A percentile compares a stretch with the other conserved stretches of the same genome.
phyloP scores from a whole-genome alignment of 1,140 invertebrate genomes.

The Agrypnia vestita region DNA sequence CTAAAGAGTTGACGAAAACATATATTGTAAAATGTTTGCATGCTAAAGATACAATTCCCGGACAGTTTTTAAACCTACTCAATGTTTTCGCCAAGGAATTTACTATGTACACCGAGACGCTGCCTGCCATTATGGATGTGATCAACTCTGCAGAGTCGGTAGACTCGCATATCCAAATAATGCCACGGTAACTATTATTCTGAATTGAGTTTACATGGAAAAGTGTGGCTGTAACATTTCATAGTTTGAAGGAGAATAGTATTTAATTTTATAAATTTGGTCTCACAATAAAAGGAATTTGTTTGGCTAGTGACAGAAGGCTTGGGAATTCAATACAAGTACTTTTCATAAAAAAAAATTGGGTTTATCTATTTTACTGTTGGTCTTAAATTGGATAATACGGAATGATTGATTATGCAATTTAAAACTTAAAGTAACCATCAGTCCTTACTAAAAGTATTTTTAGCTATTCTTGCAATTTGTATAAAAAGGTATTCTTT shows the following conservation, averaged over 20 bases:
- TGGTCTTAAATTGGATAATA: too few species aligned
- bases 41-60: constrained; percentile 38
- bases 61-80: constrained; percentile 44
- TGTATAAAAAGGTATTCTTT: too few species aligned
- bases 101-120: constrained; percentile 53
- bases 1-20: constrained; percentile 11
- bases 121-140: constrained; percentile 31
- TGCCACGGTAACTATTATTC: constrained; percentile 40
- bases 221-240: not conserved
- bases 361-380: too few species aligned
- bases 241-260: too few species aligned
- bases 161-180: constrained; percentile 2
- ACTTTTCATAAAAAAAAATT: too few species aligned
- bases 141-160: constrained; percentile 30
- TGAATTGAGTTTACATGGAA: not conserved
- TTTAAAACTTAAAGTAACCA: too few species aligned
- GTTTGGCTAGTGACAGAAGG: not conserved
- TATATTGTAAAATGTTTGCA: constrained; percentile 55
- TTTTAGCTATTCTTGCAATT: too few species aligned
- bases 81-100: constrained; percentile 52
- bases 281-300: too few species aligned
- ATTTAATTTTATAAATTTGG: too few species aligned
- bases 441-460: too few species aligned
- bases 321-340: too few species aligned
- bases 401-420: too few species aligned